Conservation (phyloP, 2,888 invertebrate species). For the Chymomyza amoena region DNA sequence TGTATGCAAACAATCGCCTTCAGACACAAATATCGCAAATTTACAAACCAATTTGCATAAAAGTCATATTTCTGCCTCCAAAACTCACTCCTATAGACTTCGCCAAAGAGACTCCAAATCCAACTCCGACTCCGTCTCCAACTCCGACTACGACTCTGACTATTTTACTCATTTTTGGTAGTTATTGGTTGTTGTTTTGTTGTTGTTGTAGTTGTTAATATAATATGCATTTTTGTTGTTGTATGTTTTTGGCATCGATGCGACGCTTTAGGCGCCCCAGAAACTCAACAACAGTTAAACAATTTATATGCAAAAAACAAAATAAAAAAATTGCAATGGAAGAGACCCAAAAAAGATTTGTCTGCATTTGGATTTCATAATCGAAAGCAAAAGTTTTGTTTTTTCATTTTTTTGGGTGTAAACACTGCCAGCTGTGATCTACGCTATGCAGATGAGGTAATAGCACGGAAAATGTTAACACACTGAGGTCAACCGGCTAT, state of each 20-base stretch:
- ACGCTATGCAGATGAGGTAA: conserved; percentile 63
- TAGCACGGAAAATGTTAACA: conserved; percentile 19
- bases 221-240: background rate
- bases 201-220: conserved; percentile 13
- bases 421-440: background rate
- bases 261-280: conserved; percentile 20
- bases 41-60: conserved; percentile 67
- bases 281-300: conserved; percentile 31
- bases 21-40: conserved; percentile 57
- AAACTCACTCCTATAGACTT: background rate
- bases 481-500: conserved; percentile 64
- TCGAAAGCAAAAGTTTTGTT: conserved; percentile 35
- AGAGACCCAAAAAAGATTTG: conserved; percentile 18
- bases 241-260: background rate
- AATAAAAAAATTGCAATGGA: conserved; percentile 30
- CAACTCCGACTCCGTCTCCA: background rate
- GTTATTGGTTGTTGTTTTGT: conserved; percentile 28
- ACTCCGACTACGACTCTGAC: background rate
- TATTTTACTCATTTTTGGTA: conserved; percentile 34
- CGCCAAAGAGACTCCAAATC: background rate
- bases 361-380: conserved; percentile 53
- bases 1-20: conserved; percentile 27
- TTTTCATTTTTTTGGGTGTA: background rate
- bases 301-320: conserved; percentile 54
- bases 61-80: conserved; percentile 58